Conservation (phyloP, 1,140 invertebrate genomes). For the Homalodisca vitripennis region DNA sequence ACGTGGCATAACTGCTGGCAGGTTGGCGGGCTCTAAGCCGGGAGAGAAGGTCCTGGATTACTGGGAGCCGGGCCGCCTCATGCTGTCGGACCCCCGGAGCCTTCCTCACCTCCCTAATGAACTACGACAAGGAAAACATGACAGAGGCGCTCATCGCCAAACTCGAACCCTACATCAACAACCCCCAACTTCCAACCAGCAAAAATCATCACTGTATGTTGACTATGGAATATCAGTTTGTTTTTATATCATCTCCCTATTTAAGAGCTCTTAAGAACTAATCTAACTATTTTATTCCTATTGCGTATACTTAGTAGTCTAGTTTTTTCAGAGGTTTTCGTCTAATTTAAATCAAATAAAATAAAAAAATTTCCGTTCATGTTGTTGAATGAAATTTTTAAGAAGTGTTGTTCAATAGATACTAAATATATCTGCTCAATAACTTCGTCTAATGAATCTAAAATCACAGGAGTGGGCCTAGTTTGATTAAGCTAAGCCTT, state of each 20-base stretch:
- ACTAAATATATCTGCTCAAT: too few relatives aligned
- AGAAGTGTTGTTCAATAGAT: too few relatives aligned
- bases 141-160: conserved; percentile 69
- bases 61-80: conserved; percentile 69
- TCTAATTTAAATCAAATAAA: too few relatives aligned
- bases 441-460: too few relatives aligned
- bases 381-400: too few relatives aligned
- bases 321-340: not conserved
- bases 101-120: conserved; percentile 69
- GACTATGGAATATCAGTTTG: not conserved
- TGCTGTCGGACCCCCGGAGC: conserved; percentile 70
- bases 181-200: conserved; percentile 64
- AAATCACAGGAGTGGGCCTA: too few relatives aligned
- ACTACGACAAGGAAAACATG: conserved; percentile 77
- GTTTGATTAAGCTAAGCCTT: too few relatives aligned
- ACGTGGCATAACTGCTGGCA: conserved; percentile 16
- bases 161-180: conserved; percentile 64
- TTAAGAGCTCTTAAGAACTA: not conserved
- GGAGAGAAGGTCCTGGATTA: conserved; percentile 62
- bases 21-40: conserved; percentile 52
- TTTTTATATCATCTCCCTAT: not conserved
- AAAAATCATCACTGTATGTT: conserved; percentile 59
- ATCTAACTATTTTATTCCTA: not conserved
- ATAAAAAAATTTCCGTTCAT: too few relatives aligned
- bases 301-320: not conserved